A percentile compares a stretch with the other conserved stretches of the same genome.
These are phyloP conservation scores for Oegoconia quadripuncta DNA, from an alignment of 2,888 invertebrate genomes.

Conservation along the genomic window DNA sequence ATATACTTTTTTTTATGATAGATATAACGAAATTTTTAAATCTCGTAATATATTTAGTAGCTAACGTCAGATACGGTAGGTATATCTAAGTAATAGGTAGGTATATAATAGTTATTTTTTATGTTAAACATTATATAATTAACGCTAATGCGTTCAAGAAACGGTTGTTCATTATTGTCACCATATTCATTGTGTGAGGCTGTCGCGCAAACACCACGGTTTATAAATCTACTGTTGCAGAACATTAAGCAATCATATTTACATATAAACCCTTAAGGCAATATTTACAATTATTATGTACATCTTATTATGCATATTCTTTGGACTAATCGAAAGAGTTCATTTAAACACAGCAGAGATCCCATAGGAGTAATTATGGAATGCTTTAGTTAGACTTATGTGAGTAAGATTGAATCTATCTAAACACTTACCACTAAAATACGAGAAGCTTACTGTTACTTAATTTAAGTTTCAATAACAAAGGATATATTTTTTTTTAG, in stretches of 20 bases:
- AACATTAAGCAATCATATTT: conserved; percentile 59
- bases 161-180: conserved; percentile 70
- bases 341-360: conserved; percentile 75
- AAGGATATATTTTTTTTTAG: conserved; percentile 31
- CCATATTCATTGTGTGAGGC: conserved; percentile 45
- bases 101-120: neutral
- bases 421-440: conserved; percentile 55
- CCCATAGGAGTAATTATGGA: conserved; percentile 74
- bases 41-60: no score
- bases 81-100: no score
- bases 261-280: conserved; percentile 48
- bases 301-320: conserved; percentile 52
- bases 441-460: conserved; percentile 50
- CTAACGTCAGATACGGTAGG: no score
- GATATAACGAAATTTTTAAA: no score
- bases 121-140: conserved; percentile 2
- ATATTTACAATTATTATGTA: conserved; percentile 51
- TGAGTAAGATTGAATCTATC: conserved; percentile 70
- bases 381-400: conserved; percentile 74
- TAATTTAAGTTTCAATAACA: conserved; percentile 37
- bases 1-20: no score
- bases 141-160: conserved; percentile 28
- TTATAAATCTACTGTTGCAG: no score
- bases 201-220: conserved; percentile 16
- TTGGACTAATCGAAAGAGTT: conserved; percentile 65